Evolutionary conservation across 1,140 invertebrate species (phyloP).

Genomic region (Cardiocondyla obscurior): DNA sequence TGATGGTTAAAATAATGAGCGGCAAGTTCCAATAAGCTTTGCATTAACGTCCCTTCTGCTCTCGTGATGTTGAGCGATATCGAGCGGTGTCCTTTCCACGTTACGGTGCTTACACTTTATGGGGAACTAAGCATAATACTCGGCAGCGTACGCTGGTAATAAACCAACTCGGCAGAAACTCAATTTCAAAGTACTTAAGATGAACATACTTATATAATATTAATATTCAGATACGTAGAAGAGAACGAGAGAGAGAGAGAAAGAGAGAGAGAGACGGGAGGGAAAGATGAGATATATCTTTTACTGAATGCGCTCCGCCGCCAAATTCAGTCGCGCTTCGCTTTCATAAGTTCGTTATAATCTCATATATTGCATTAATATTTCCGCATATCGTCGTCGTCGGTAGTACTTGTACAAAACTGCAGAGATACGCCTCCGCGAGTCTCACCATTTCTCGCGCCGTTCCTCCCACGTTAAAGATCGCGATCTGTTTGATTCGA

Average conservation of each 20-base stretch:
- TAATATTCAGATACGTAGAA: constrained; percentile 1
- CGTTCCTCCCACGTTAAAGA: constrained; percentile 5
- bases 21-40: constrained; percentile 45
- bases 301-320: neutral
- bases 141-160: constrained; percentile 11
- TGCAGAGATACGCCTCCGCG: constrained; percentile 25
- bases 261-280: neutral
- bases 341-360: constrained; percentile 40
- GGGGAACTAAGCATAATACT: constrained; percentile 34
- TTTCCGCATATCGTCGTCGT: constrained; percentile 17
- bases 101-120: constrained; percentile 7
- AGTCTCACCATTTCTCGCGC: constrained; percentile 22
- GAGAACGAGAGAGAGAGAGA: neutral
- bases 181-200: constrained; percentile 55
- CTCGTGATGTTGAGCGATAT: neutral
- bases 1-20: constrained; percentile 50
- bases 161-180: constrained; percentile 52
- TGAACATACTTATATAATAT: constrained; percentile 40
- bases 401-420: neutral
- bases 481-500: constrained; percentile 8
- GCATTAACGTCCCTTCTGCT: neutral
- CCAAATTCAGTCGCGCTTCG: constrained; percentile 19
- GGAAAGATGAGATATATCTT: neutral
- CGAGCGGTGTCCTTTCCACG: constrained; percentile 25
- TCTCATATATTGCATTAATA: constrained; percentile 39